Evolutionary conservation across 2,888 invertebrate species (phyloP).

Genomic region (Podabrus alpinus): DNA sequence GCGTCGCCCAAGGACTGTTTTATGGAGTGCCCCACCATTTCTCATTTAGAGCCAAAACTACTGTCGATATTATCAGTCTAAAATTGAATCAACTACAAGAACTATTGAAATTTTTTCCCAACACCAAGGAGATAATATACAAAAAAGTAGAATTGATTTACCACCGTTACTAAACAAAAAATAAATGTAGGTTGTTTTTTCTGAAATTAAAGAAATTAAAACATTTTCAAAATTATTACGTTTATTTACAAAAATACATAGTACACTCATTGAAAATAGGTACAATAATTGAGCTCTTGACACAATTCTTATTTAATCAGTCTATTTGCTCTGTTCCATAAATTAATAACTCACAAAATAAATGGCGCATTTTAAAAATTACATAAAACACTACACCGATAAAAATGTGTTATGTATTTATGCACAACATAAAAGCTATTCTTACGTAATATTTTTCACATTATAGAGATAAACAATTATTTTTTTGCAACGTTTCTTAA

Average conservation of each 20-base stretch:
- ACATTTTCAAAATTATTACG: neutral
- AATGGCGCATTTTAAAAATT: neutral
- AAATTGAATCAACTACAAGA: conserved; percentile 61
- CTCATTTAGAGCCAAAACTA: conserved; percentile 60
- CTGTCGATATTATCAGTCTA: conserved; percentile 59
- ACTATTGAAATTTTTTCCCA: conserved; percentile 47
- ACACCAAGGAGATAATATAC: conserved; percentile 42
- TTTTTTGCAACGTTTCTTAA: neutral
- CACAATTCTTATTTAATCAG: conserved; percentile 5
- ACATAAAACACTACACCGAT: neutral
- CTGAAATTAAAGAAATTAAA: neutral
- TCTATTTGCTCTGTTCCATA: conserved; percentile 1
- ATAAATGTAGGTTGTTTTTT: neutral
- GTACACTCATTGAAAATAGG: conserved; percentile 5
- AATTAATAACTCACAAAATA: neutral
- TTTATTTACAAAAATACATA: conserved; percentile 26
- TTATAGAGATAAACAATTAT: neutral
- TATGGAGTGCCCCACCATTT: conserved; percentile 61
- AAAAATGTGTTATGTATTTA: neutral
- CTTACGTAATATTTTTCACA: neutral
- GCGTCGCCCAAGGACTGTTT: conserved; percentile 61
- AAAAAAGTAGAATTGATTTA: conserved; percentile 35
- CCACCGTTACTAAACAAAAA: neutral
- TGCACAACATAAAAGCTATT: neutral
- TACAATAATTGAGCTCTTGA: conserved; percentile 9